Evolutionary conservation across 2,888 invertebrate species (phyloP), one percentile per base, ranked within the genome.

Genomic region (Blastobasis adustella): DNA sequence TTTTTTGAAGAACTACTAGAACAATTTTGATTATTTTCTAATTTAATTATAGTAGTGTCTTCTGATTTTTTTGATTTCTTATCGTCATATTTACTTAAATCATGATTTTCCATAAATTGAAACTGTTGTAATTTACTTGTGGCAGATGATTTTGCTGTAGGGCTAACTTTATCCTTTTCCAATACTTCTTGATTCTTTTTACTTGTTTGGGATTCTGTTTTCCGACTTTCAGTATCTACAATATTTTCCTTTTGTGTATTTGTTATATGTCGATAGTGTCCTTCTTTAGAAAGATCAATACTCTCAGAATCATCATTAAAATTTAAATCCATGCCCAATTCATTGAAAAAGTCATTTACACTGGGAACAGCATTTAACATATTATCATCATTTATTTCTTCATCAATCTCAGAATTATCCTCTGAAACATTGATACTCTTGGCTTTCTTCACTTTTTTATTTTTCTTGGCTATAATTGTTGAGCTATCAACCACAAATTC

Each of bases 311-410:
- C 45, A 51, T 51, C 62, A 52, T 43, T 55, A 61, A 70, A 69
- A 52, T 67, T 71, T 23, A 87, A 77, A 63, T 83, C 71, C 41
- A 86, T 77, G 45, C 73, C 77, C 54, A 86, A 68, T 56, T 80
- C 75, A 42, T 71, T 66, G 54, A 81, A 86, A 36, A 73, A 71
- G 64, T 89, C 86, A 69, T 89, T 84, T 0, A 89, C 89, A 72
- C 88, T 88, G 0, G 88, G 89, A 5, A 89, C 73, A 56, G 71
- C 79, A 57, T 88, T 79, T 42, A 89, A 63, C 37, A 77, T 55
- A 45, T 57, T 60, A 41, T 66, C 65, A 54, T 69, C 68, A 56
- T 54, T 54, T 6, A 58, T 52, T 46, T 74, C 71, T 57, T 67
- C 70, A 52, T 66, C 62, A 49, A 57, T 50, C 45, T 54, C 56